Evolutionary conservation across 2,797 vertebrate species (phyloP).

Genomic region (Vultur gryphus): DNA sequence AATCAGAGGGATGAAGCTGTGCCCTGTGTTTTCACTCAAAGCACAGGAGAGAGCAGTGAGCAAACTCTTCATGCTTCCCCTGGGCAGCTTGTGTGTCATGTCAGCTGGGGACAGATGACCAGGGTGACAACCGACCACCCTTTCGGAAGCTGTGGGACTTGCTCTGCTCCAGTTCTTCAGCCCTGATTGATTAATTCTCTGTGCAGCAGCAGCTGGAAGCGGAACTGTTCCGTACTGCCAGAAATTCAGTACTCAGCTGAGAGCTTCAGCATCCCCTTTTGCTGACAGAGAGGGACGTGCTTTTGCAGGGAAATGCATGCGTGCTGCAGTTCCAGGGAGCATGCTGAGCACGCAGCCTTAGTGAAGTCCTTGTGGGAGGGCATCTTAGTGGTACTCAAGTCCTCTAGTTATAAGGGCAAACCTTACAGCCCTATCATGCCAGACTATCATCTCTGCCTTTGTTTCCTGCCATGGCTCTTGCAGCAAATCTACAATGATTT

Average conservation of each 20-base stretch:
- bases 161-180: conserved; percentile 8
- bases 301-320: not conserved
- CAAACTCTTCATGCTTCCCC: not conserved
- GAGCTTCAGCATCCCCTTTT: conserved; percentile 6
- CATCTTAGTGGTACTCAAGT: not conserved
- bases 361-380: conserved; percentile 19
- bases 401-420: not conserved
- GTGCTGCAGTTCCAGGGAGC: not conserved
- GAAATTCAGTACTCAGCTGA: not conserved
- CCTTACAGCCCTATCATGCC: not conserved
- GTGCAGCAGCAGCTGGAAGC: conserved; percentile 19
- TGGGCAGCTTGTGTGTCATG: not conserved
- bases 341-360: not conserved
- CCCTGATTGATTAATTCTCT: not conserved
- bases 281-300: not conserved
- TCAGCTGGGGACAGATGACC: not conserved
- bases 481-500: not conserved
- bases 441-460: not conserved
- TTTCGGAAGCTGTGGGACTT: not conserved
- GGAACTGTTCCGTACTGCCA: not conserved
- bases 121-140: not conserved
- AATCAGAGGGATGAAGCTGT: not conserved
- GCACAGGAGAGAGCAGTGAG: not conserved
- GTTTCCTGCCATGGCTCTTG: not conserved
- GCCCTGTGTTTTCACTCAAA: not conserved